phyloP scores from a whole-genome alignment of 1,140 invertebrate species.

The Zaprionus taronus region DNA sequence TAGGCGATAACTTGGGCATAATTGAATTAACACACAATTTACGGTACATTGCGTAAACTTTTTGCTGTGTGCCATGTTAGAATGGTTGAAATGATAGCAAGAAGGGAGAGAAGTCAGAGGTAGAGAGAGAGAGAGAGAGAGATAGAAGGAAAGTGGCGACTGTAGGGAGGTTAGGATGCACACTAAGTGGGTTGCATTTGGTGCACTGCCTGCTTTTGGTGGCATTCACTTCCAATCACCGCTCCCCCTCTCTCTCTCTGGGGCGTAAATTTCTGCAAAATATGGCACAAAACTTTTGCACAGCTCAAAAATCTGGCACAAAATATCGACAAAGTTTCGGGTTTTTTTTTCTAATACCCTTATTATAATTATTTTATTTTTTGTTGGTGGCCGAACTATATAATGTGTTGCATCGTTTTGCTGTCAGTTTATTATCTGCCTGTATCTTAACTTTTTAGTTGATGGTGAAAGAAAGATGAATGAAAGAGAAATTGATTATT shows the following conservation, averaged over 20 bases:
- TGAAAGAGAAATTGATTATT: background rate
- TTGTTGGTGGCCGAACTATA: background rate
- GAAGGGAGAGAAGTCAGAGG: background rate
- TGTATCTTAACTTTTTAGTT: slow-evolving; percentile 4
- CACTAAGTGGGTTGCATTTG: slow-evolving; percentile 20
- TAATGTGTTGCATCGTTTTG: background rate
- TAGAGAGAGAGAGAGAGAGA: background rate
- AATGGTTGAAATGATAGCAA: slow-evolving; percentile 19
- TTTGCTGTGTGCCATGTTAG: slow-evolving; percentile 41
- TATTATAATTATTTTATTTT: background rate
- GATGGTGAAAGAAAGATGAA: background rate
- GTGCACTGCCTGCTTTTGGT: slow-evolving; percentile 18
- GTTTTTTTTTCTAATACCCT: slow-evolving; percentile 17
- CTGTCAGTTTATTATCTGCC: slow-evolving; percentile 12
- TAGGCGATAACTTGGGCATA: slow-evolving; percentile 58
- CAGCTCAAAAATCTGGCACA: slow-evolving; percentile 43
- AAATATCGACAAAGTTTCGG: slow-evolving; percentile 37
- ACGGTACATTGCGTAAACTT: slow-evolving; percentile 79
- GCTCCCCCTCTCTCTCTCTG: background rate
- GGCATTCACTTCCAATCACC: background rate
- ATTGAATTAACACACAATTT: slow-evolving; percentile 83
- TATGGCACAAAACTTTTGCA: slow-evolving; percentile 33
- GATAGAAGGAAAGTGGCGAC: no score
- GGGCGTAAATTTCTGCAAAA: slow-evolving; percentile 24
- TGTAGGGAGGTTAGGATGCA: background rate